These are phyloP conservation scores for Entomyzon cyanotis DNA, from an alignment of 2,113 vertebrate genomes.

Conservation along the genomic window DNA sequence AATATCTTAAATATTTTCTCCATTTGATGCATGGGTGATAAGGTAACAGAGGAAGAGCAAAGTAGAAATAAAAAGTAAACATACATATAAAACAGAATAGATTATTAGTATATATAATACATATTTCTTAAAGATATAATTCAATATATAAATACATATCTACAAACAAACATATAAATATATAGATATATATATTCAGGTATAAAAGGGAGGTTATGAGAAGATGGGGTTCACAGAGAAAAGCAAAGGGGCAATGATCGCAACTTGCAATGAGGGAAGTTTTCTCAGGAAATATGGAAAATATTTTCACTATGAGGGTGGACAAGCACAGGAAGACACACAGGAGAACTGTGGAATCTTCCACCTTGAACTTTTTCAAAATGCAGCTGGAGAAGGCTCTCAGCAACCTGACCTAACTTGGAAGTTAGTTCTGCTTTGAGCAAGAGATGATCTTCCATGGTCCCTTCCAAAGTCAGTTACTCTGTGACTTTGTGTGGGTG, in stretches of 20 bases:
- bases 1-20: background rate
- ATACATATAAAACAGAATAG: background rate
- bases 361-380: background rate
- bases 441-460: background rate
- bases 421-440: background rate
- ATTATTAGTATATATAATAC: background rate
- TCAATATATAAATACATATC: background rate
- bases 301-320: background rate
- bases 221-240: background rate
- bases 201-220: background rate
- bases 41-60: background rate
- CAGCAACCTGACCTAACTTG: background rate
- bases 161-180: background rate
- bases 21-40: background rate
- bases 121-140: background rate
- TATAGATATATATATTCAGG: background rate
- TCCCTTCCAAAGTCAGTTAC: background rate
- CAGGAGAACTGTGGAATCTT: background rate
- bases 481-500: background rate
- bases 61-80: background rate
- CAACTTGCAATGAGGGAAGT: background rate
- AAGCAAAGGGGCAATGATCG: background rate
- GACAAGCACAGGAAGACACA: background rate
- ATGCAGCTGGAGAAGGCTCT: background rate
- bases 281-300: background rate